phyloP scores from a whole-genome alignment of 2,113 vertebrate genomes.

The Notarius lentiginosus region DNA sequence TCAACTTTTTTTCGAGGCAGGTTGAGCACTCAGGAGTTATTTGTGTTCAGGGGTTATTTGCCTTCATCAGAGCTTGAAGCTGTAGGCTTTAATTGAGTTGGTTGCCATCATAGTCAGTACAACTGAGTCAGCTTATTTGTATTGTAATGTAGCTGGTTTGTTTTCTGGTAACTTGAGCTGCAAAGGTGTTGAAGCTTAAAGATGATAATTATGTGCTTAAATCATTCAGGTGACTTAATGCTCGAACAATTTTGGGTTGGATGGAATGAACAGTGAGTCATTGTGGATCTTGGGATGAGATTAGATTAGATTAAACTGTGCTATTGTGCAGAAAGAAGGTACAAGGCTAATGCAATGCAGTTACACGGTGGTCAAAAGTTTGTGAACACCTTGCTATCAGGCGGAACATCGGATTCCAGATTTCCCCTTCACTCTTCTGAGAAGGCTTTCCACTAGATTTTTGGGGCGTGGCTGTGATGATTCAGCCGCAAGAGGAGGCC shows the following conservation, averaged over 20 bases:
- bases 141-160: background rate
- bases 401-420: background rate
- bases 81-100: background rate
- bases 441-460: background rate
- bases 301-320: background rate
- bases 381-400: background rate
- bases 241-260: background rate
- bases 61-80: constrained; percentile 8
- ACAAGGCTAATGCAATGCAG: background rate
- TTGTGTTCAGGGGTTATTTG: background rate
- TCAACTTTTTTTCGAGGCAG: background rate
- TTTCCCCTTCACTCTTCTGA: background rate
- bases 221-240: background rate
- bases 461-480: background rate
- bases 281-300: background rate
- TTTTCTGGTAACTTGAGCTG: background rate
- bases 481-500: background rate
- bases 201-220: background rate
- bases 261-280: background rate
- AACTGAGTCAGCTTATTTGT: constrained; percentile 4
- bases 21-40: background rate
- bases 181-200: background rate
- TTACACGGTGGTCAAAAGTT: background rate
- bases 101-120: background rate
- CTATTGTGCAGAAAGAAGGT: background rate